These are phyloP conservation scores for Danio aesculapii DNA, from an alignment of 2,797 vertebrate genomes.

Conservation along the genomic window DNA sequence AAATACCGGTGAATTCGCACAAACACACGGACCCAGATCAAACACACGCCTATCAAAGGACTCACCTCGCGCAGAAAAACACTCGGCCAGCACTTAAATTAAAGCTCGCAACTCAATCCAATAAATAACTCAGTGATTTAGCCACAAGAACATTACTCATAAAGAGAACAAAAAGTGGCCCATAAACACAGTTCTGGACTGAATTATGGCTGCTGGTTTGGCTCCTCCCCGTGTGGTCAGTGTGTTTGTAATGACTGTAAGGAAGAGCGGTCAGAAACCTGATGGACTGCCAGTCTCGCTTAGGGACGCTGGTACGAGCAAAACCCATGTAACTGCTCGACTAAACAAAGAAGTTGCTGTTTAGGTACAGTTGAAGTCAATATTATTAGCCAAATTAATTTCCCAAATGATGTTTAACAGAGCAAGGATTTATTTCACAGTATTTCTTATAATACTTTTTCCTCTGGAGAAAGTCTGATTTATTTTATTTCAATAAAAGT, in stretches of 20 bases:
- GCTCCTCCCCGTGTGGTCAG: constrained; percentile 21
- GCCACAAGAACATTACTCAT: constrained; percentile 33
- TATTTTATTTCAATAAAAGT: too few relatives aligned
- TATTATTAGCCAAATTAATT: too few relatives aligned
- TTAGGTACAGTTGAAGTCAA: too few relatives aligned
- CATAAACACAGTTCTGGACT: constrained; percentile 38
- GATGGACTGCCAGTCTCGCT: constrained; percentile 8
- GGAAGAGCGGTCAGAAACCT: constrained; percentile 19
- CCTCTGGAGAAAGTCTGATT: too few relatives aligned
- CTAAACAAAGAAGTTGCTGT: too few relatives aligned
- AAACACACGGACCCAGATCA: constrained; percentile 39
- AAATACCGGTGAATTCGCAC: constrained; percentile 57
- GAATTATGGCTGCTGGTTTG: constrained; percentile 9
- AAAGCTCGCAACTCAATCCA: constrained; percentile 5
- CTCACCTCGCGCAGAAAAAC: constrained; percentile 14
- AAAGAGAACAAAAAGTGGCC: constrained; percentile 9
- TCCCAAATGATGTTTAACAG: too few relatives aligned
- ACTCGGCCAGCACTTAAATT: neutral
- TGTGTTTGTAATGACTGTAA: constrained; percentile 23
- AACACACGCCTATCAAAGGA: constrained; percentile 26
- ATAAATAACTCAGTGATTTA: constrained; percentile 5
- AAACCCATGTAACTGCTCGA: neutral
- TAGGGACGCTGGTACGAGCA: neutral
- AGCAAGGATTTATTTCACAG: too few relatives aligned
- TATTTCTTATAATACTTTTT: too few relatives aligned